These are phyloP conservation scores for Acanthurus lineatus DNA, from an alignment of 2,797 vertebrate species.

Conservation along the genomic window DNA sequence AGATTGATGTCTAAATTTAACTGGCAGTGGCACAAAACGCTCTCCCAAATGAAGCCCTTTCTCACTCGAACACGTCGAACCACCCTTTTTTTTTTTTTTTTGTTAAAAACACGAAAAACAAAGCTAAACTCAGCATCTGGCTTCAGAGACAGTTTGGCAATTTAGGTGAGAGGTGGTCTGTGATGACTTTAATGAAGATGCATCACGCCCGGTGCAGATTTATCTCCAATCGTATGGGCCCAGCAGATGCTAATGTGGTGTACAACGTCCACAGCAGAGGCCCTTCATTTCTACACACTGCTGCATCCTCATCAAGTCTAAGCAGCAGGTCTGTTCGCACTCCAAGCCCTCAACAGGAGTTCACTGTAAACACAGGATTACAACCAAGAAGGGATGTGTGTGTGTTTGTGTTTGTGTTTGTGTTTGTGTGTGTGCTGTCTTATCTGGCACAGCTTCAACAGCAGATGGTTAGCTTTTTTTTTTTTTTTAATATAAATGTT, in stretches of 20 bases:
- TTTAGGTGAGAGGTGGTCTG: constrained; percentile 78
- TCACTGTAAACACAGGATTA: constrained; percentile 34
- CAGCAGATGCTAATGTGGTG: constrained; percentile 85
- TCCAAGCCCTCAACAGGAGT: constrained; percentile 43
- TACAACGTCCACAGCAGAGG: constrained; percentile 65
- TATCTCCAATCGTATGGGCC: constrained; percentile 82
- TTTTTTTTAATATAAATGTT: constrained; percentile 13
- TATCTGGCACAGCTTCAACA: constrained; percentile 37
- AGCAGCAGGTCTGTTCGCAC: constrained; percentile 58
- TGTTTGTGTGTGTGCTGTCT: neutral
- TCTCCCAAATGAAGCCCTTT: constrained; percentile 30
- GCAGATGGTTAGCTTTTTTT: constrained; percentile 64
- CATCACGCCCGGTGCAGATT: constrained; percentile 82
- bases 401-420: neutral
- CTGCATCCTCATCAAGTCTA: constrained; percentile 70
- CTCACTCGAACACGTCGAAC: constrained; percentile 34
- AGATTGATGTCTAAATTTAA: constrained; percentile 77
- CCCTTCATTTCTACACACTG: constrained; percentile 56
- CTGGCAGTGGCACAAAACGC: neutral
- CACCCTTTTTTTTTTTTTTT: neutral
- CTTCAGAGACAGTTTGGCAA: constrained; percentile 76
- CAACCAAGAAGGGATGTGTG: neutral
- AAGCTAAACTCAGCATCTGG: constrained; percentile 78
- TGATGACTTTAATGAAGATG: constrained; percentile 87
- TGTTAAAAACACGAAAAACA: constrained; percentile 55